Conservation (phyloP, 2,797 vertebrate species). For the Borostomias antarcticus region DNA sequence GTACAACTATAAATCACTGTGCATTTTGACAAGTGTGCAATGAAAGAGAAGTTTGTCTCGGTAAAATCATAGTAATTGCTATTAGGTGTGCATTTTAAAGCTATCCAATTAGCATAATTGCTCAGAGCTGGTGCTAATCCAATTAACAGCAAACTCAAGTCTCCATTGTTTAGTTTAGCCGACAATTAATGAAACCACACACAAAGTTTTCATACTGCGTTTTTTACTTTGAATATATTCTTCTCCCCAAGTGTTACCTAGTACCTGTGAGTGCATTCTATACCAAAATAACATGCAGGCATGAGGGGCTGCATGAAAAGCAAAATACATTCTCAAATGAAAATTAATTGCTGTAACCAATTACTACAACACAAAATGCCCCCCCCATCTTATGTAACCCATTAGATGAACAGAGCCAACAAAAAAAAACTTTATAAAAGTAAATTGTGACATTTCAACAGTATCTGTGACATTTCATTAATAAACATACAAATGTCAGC, state of each 20-base stretch:
- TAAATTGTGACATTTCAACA: conserved; percentile 1
- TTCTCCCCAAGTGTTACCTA: conserved; percentile 2
- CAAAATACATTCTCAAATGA: conserved; percentile 30
- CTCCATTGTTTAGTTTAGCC: conserved; percentile 31
- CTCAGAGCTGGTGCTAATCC: conserved; percentile 25
- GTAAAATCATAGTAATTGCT: conserved; percentile 2
- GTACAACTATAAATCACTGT: too few relatives aligned
- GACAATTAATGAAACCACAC: conserved; percentile 6
- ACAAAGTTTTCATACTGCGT: conserved; percentile 23
- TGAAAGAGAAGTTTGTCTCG: neutral
- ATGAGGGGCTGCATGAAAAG: neutral
- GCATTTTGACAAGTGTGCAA: neutral
- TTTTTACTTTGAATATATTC: conserved; percentile 51
- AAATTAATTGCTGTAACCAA: neutral
- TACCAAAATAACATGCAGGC: conserved; percentile 9
- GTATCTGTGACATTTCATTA: conserved; percentile 7
- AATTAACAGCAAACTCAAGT: neutral
- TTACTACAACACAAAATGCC: neutral
- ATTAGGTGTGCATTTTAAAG: conserved; percentile 21
- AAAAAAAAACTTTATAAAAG: conserved; percentile 5
- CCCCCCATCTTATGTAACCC: neutral
- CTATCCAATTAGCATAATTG: conserved; percentile 10
- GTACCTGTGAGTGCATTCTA: neutral
- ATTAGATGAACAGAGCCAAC: conserved; percentile 2
- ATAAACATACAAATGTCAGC: conserved; percentile 3